phyloP scores from a whole-genome alignment of 2,113 vertebrate genomes.

The Amazona guildingii region DNA sequence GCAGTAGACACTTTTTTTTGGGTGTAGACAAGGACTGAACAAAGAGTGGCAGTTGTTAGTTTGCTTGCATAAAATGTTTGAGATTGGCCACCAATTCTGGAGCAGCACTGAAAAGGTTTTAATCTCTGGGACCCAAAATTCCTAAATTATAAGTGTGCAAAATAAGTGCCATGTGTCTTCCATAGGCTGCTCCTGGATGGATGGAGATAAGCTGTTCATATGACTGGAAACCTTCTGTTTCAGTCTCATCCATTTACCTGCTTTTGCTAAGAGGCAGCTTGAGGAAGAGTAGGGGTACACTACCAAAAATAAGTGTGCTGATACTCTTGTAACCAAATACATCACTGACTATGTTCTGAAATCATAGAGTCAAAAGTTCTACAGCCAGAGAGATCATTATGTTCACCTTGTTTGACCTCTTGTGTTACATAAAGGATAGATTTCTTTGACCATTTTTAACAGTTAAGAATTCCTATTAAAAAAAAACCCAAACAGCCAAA shows the following conservation, averaged over 20 bases:
- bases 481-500: neutral
- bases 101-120: neutral
- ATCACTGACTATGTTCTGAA: neutral
- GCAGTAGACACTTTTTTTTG: neutral
- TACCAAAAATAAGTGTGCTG: neutral
- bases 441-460: neutral
- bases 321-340: neutral
- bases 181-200: neutral
- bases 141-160: neutral
- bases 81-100: neutral
- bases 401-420: slow-evolving; percentile 7
- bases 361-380: neutral
- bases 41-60: neutral
- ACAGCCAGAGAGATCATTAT: neutral
- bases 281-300: neutral
- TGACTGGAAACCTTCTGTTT: neutral
- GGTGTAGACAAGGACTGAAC: neutral
- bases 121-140: neutral
- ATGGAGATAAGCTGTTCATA: neutral
- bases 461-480: neutral
- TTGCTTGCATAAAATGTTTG: neutral
- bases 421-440: neutral
- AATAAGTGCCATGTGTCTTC: neutral
- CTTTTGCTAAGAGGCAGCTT: neutral
- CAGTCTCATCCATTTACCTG: neutral